Base-by-base conservation (phyloP, 2,113 vertebrate genomes). In the Seriola rivoliana region DNA sequence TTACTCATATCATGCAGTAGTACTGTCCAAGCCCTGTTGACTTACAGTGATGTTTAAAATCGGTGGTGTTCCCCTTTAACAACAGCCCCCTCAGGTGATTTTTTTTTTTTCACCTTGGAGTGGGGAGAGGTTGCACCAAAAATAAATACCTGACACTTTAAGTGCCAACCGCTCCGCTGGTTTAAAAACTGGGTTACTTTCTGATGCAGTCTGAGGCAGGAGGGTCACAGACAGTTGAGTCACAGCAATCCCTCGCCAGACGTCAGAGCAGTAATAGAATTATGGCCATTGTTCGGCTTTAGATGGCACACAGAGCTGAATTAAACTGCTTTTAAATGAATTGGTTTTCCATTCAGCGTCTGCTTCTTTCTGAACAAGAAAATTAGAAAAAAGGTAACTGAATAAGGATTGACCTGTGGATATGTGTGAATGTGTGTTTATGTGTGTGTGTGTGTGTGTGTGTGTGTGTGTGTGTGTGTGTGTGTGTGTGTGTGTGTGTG, bases 151-250 rank as follows among this genome's bases (percentile, higher is more conserved):
- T n/a, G 54, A 65, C 60, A 29, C 77, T 77, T 81, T 42, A 32
- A 82, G 79, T 60, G 66, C 23, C 13, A 64, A 13, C 59, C 13
- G 16, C 71, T 77, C 36, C 2, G 12, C 64, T 4, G 44, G 12
- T 46, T 57, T 62, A 4, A 12, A 76, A 81, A 46, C 19, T 60
- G 36, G 36, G 62, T 81, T 79, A 48, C 21, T 71, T 63, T 87
- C n/a, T 84, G 75, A 67, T 73, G 80, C 75, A 89, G 81, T 75
- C 59, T 25, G 32, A 46, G 54, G 21, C 59, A 42, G 78, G 23
- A 65, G 82, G 71, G 80, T 76, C n/a, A 42, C 52, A 80, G 63
- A 76, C 11, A 1, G 76, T 52, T 77, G 79, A 87, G 82, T 85
- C 84, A 87, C 32, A 73, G 48, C 67, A 64, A 62, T 42, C 59